Percentiles rank a stretch among this genome's conserved stretches.
Evolutionary conservation across 2,797 vertebrate genomes (phyloP).

Genomic region (Melanotaenia nigrans): DNA sequence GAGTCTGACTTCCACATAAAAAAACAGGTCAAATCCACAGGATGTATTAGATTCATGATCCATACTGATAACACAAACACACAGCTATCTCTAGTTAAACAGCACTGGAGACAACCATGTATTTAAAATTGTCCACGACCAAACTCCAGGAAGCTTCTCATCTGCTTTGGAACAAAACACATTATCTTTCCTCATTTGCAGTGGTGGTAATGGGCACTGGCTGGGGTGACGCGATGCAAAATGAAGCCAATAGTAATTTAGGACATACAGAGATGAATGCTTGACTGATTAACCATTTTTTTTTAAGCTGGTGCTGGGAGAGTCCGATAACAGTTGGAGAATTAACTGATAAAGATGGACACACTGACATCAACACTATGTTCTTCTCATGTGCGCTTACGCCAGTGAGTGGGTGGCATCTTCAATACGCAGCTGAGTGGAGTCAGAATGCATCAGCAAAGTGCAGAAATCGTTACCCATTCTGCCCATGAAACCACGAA

Average conservation of each 20-base stretch:
- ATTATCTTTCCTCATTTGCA: slow-evolving; percentile 57
- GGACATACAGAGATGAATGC: slow-evolving; percentile 63
- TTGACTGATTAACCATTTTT: slow-evolving; percentile 60
- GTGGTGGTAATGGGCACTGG: slow-evolving; percentile 41
- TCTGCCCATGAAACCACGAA: not conserved
- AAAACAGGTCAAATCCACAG: slow-evolving; percentile 55
- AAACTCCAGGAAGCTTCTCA: slow-evolving; percentile 47
- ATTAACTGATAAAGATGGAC: slow-evolving; percentile 57
- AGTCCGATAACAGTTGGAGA: slow-evolving; percentile 50
- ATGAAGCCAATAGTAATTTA: slow-evolving; percentile 67
- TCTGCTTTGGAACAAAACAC: slow-evolving; percentile 53
- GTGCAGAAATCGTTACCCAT: slow-evolving; percentile 5
- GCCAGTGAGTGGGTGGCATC: slow-evolving; percentile 33
- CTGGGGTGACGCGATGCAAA: slow-evolving; percentile 50
- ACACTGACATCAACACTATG: slow-evolving; percentile 43
- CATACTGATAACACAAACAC: slow-evolving; percentile 42
- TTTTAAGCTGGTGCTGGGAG: slow-evolving; percentile 42
- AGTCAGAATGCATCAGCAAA: not conserved
- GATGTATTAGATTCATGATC: slow-evolving; percentile 32
- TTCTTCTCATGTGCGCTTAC: not conserved
- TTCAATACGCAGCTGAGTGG: slow-evolving; percentile 10
- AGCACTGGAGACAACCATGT: slow-evolving; percentile 13
- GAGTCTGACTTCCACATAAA: slow-evolving; percentile 31
- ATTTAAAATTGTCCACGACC: not conserved
- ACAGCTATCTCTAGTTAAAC: not conserved